Conservation (phyloP, 2,113 vertebrate species). For the Siphamia tubifer region DNA sequence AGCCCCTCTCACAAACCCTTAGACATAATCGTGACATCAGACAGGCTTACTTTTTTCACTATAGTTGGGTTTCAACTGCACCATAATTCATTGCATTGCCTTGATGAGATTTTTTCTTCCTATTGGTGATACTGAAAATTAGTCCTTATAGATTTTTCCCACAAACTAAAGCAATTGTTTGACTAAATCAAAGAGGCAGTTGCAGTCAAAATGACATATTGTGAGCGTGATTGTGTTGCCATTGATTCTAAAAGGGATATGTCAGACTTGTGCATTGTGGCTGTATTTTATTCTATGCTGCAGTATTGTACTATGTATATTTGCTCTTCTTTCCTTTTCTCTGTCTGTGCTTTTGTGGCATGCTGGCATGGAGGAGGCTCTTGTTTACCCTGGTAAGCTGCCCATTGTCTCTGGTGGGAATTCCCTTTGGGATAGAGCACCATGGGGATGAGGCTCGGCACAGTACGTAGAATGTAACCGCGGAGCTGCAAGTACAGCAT, state of each 20-base stretch:
- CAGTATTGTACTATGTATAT: conserved; percentile 44
- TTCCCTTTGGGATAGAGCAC: conserved; percentile 67
- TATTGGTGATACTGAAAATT: conserved; percentile 66
- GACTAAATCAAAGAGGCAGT: conserved; percentile 75
- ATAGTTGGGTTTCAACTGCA: conserved; percentile 28
- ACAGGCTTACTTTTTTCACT: conserved; percentile 38
- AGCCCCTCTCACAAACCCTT: conserved; percentile 61
- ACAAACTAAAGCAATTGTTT: conserved; percentile 69
- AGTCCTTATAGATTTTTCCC: conserved; percentile 62
- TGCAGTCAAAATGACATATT: conserved; percentile 69
- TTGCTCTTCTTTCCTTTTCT: conserved; percentile 51
- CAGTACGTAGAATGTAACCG: conserved; percentile 31
- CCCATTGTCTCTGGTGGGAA: conserved; percentile 74
- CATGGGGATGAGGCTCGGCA: conserved; percentile 42
- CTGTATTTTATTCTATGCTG: conserved; percentile 17
- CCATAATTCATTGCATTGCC: conserved; percentile 64
- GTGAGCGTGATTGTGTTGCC: conserved; percentile 68
- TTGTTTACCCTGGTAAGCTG: conserved; percentile 80
- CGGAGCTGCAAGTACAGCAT: conserved; percentile 15
- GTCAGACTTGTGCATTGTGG: conserved; percentile 45
- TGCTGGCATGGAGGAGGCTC: conserved; percentile 64
- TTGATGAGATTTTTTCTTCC: conserved; percentile 58
- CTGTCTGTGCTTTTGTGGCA: conserved; percentile 58
- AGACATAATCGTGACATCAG: conserved; percentile 69
- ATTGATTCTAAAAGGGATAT: conserved; percentile 66